These are phyloP conservation scores for Branchinecta lindahli DNA, from an alignment of 1,140 invertebrate genomes.

Conservation along the genomic window DNA sequence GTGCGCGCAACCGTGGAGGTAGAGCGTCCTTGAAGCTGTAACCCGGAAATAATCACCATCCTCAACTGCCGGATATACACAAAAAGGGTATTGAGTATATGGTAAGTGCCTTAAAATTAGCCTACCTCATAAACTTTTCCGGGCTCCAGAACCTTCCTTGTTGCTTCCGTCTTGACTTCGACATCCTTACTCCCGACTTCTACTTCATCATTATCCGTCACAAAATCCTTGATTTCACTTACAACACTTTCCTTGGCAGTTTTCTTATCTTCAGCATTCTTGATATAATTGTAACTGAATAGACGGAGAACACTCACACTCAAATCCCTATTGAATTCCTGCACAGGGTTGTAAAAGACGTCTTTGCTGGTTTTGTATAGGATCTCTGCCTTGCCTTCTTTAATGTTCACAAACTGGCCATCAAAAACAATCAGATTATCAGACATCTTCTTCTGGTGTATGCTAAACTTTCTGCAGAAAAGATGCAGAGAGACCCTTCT, in stretches of 20 bases:
- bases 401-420: slow-evolving; percentile 17
- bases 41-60: too few relatives aligned
- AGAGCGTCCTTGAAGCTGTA: too few relatives aligned
- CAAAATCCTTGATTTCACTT: not conserved
- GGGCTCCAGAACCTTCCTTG: not conserved
- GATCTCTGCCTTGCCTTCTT: slow-evolving; percentile 37
- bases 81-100: too few relatives aligned
- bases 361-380: slow-evolving; percentile 29
- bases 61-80: too few relatives aligned
- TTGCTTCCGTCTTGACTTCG: not conserved
- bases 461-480: too few relatives aligned
- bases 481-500: too few relatives aligned
- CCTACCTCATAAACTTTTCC: not conserved
- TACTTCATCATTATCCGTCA: not conserved
- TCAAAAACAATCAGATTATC: too few relatives aligned
- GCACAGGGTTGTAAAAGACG: slow-evolving; percentile 44
- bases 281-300: not conserved
- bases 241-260: not conserved
- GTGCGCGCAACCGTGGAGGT: too few relatives aligned
- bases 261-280: not conserved
- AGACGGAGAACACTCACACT: not conserved
- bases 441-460: too few relatives aligned
- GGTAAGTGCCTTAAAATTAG: too few relatives aligned
- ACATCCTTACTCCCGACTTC: not conserved
- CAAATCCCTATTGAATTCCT: slow-evolving; percentile 25